A percentile compares a stretch with the other conserved stretches of the same genome.
Evolutionary conservation across 1,140 invertebrate genomes (phyloP).

Genomic region (Nasonia giraulti): DNA sequence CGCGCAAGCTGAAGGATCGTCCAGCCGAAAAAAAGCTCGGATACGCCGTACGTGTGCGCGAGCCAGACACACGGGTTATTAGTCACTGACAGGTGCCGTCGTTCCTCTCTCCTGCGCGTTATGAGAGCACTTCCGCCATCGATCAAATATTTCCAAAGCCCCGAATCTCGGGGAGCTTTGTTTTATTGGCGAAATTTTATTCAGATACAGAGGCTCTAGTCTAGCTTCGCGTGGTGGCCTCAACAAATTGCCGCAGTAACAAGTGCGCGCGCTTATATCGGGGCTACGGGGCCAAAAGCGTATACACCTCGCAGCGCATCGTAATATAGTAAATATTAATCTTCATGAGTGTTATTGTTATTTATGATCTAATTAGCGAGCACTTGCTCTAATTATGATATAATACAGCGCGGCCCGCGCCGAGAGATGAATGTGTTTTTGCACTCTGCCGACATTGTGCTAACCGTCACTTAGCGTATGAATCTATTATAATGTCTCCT

Average conservation of each 20-base stretch:
- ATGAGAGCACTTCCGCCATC: neutral
- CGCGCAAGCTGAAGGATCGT: too few relatives aligned
- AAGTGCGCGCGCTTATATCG: neutral
- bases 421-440: neutral
- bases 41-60: neutral
- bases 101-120: neutral
- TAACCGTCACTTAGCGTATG: neutral
- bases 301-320: neutral
- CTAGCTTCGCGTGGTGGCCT: neutral
- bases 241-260: neutral
- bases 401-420: neutral
- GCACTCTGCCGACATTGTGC: neutral
- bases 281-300: neutral
- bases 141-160: slow-evolving; percentile 5
- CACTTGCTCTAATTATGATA: slow-evolving; percentile 16
- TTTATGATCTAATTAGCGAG: slow-evolving; percentile 28
- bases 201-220: neutral
- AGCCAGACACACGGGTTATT: slow-evolving; percentile 3
- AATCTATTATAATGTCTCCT: neutral
- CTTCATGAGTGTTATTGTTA: slow-evolving; percentile 13
- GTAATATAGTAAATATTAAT: neutral
- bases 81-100: slow-evolving; percentile 32
- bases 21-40: neutral
- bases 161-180: neutral
- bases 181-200: neutral